Conservation (phyloP, 1,140 invertebrate species). For the Sitobion miscanthi region DNA sequence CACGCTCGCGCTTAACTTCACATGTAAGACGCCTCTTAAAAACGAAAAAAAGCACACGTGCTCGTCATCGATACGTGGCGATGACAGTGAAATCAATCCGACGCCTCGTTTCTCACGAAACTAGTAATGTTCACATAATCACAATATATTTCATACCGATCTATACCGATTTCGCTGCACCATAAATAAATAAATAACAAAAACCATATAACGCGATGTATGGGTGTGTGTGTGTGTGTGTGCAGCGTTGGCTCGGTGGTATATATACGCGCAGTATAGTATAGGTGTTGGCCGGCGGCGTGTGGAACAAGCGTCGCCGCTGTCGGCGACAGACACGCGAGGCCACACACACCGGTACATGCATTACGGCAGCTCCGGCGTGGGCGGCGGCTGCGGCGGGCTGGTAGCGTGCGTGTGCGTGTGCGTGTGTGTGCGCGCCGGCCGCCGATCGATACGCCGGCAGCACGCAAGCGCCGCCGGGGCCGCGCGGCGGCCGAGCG, state of each 20-base stretch:
- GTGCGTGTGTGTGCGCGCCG: slow-evolving; percentile 2
- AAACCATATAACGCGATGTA: background rate
- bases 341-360: slow-evolving; percentile 51
- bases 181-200: background rate
- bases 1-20: background rate
- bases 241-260: too few species aligned
- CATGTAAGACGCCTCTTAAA: background rate
- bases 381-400: slow-evolving; percentile 36
- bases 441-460: slow-evolving; percentile 48
- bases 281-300: background rate
- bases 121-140: too few species aligned
- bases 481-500: slow-evolving; percentile 38
- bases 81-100: background rate
- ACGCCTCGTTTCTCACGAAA: background rate
- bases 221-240: background rate
- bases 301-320: background rate
- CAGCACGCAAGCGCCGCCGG: slow-evolving; percentile 52
- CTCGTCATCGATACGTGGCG: background rate
- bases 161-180: too few species aligned
- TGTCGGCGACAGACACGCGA: slow-evolving; percentile 6
- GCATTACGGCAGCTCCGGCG: slow-evolving; percentile 26
- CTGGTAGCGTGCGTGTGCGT: background rate
- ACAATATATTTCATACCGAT: too few species aligned
- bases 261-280: too few species aligned
- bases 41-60: background rate